Conservation (phyloP, 1,140 invertebrate species). For the Uloborus diversus region DNA sequence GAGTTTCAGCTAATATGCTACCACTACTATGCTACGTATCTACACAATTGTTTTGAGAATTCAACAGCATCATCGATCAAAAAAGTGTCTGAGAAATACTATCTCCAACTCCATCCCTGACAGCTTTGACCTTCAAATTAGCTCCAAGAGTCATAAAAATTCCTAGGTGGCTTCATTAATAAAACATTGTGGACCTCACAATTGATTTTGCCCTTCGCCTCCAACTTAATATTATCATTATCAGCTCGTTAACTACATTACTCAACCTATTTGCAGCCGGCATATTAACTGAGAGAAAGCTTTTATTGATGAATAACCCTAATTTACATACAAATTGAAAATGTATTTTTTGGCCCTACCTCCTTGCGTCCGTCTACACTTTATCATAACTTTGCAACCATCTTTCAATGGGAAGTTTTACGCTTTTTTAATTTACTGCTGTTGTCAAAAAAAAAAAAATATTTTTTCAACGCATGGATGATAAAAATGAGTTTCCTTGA, state of each 20-base stretch:
- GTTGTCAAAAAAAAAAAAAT: neutral
- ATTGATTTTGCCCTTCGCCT: constrained; percentile 16
- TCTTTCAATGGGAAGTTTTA: neutral
- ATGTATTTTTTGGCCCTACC: constrained; percentile 9
- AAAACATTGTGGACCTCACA: no score
- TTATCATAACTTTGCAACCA: constrained; percentile 21
- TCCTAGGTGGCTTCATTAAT: no score
- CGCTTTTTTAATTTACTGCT: neutral
- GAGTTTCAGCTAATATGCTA: no score
- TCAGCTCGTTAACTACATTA: constrained; percentile 27
- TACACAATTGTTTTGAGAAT: no score
- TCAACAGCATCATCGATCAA: no score
- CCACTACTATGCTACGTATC: no score
- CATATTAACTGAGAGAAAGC: neutral
- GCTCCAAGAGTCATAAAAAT: no score
- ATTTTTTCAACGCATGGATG: neutral
- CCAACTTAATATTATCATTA: constrained; percentile 22
- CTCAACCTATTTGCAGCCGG: constrained; percentile 20
- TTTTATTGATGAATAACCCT: constrained; percentile 34
- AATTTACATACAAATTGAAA: constrained; percentile 53
- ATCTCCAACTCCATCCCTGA: no score
- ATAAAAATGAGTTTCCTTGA: neutral
- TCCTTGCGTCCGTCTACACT: neutral
- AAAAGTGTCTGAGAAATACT: no score
- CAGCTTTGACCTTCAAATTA: no score